phyloP scores from a whole-genome alignment of 2,888 invertebrate species.

The Camptogramma bilineatum region DNA sequence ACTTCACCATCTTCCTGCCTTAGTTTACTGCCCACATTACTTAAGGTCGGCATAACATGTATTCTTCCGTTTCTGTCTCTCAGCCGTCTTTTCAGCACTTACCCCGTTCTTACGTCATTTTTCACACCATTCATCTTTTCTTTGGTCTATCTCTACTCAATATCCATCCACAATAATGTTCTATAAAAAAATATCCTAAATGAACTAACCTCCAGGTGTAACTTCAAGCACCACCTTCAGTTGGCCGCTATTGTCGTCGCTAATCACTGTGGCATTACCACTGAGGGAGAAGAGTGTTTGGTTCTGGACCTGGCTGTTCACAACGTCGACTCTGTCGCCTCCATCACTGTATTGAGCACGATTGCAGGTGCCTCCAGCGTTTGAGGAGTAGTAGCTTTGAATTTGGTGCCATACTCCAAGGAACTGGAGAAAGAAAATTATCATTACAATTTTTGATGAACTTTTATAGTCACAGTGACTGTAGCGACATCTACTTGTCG shows the following conservation, averaged over 20 bases:
- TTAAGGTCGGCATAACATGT: too few species aligned
- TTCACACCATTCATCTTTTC: too few species aligned
- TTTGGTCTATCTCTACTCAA: too few species aligned
- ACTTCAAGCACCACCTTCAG: conserved; percentile 65
- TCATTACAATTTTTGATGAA: neutral
- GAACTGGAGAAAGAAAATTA: conserved; percentile 55
- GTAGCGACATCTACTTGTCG: too few species aligned
- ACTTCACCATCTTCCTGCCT: too few species aligned
- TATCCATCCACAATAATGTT: too few species aligned
- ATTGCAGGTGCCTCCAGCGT: conserved; percentile 58
- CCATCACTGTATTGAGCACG: conserved; percentile 61
- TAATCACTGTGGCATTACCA: conserved; percentile 62
- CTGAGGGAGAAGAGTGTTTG: conserved; percentile 57
- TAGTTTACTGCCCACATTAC: too few species aligned
- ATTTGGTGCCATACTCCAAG: conserved; percentile 70
- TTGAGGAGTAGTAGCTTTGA: conserved; percentile 63
- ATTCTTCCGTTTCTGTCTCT: too few species aligned
- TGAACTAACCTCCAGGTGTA: conserved; percentile 53
- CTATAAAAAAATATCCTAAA: neutral
- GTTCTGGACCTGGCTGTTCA: conserved; percentile 71
- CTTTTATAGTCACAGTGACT: neutral
- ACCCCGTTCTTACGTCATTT: too few species aligned
- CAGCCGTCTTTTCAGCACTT: too few species aligned
- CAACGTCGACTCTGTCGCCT: conserved; percentile 53
- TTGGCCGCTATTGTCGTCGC: conserved; percentile 59